Conservation (phyloP, 2,797 vertebrate species). For the Fratercula arctica region DNA sequence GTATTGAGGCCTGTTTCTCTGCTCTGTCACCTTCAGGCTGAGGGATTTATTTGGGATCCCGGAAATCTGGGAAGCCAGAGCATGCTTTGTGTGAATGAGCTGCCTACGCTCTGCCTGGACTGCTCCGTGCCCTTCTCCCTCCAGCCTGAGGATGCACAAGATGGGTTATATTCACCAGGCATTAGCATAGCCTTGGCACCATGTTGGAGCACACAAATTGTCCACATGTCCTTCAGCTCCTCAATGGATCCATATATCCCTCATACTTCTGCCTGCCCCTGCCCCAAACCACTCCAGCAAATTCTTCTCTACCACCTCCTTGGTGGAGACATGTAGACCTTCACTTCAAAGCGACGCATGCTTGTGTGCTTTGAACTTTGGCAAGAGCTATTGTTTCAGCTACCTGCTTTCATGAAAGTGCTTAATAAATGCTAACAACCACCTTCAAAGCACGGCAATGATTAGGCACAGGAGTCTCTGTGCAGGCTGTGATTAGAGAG, state of each 20-base stretch:
- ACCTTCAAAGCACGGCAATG: not conserved
- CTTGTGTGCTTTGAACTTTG: not conserved
- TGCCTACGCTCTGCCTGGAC: not conserved
- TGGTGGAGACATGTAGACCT: not conserved
- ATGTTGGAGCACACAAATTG: not conserved
- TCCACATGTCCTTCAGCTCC: not conserved
- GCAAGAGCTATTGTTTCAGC: not conserved
- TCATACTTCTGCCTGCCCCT: not conserved
- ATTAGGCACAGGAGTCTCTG: not conserved
- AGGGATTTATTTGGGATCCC: not conserved
- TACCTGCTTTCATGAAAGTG: not conserved
- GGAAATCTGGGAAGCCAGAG: not conserved
- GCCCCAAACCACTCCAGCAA: not conserved
- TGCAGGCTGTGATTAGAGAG: not conserved
- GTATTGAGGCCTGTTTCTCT: not conserved
- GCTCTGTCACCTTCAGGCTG: not conserved
- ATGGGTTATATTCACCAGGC: not conserved
- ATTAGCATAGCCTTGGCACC: not conserved
- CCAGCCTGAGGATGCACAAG: not conserved
- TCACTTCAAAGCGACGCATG: not conserved
- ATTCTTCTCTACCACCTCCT: not conserved
- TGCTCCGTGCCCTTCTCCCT: not conserved
- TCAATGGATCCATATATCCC: fast-evolving
- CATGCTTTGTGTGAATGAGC: not conserved
- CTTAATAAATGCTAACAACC: not conserved